phyloP scores from a whole-genome alignment of 92 coral and sea anemone genomes.

The Bergia puertoricense region DNA sequence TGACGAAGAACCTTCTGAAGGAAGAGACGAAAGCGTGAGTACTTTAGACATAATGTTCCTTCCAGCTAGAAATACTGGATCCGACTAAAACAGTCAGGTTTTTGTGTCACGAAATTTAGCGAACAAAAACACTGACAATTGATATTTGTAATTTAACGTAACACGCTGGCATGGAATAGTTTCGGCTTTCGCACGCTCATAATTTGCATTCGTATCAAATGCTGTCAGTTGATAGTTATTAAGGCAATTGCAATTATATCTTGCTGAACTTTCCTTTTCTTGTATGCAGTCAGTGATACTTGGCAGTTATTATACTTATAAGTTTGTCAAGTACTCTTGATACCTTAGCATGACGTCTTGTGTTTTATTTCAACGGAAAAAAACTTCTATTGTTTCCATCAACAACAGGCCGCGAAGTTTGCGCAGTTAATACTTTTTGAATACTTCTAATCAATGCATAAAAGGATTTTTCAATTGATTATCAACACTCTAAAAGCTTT shows the following conservation, averaged over 20 bases:
- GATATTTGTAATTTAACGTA: neutral
- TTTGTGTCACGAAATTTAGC: neutral
- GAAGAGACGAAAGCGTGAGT: conserved; percentile 43
- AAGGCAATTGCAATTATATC: neutral
- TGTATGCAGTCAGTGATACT: neutral
- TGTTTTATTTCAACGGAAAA: neutral
- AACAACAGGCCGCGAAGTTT: conserved; percentile 17
- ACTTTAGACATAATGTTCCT: neutral
- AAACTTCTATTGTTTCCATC: neutral
- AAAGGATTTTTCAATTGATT: conserved; percentile 25
- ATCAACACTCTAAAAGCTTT: neutral
- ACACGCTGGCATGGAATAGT: neutral
- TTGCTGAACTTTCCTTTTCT: neutral
- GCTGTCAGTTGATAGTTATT: conserved; percentile 1
- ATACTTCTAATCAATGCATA: conserved; percentile 23
- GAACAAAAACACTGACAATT: neutral
- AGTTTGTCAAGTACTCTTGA: neutral
- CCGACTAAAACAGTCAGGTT: neutral
- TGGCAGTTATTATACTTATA: neutral
- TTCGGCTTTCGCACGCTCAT: neutral
- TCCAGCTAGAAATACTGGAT: neutral
- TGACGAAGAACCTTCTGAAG: conserved; percentile 13
- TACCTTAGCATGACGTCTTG: neutral
- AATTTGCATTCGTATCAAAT: conserved; percentile 18
- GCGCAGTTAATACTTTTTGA: conserved; percentile 14